Evolutionary conservation across 2,797 vertebrate species (phyloP).

Genomic region (Acanthiza pusilla): DNA sequence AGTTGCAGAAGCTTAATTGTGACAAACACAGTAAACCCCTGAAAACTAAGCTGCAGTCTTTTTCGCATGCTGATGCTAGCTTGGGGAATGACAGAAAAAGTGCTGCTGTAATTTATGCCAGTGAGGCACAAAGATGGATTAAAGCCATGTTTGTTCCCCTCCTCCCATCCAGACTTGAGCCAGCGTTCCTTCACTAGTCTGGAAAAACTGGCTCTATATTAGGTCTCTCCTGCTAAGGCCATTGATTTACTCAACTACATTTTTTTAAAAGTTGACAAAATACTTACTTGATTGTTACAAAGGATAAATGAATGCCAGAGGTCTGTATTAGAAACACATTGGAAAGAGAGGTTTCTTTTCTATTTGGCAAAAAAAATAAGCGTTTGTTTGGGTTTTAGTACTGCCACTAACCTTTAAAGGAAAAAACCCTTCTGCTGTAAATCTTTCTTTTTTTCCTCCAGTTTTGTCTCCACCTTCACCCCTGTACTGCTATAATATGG

Average conservation of each 20-base stretch:
- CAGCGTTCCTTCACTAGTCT: conserved; percentile 11
- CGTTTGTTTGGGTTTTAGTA: conserved; percentile 23
- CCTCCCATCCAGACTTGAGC: conserved; percentile 32
- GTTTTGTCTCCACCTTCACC: not conserved
- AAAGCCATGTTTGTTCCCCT: conserved; percentile 50
- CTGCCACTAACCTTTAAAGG: not conserved
- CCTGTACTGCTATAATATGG: not conserved
- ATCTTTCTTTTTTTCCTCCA: not conserved
- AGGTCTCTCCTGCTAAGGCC: conserved; percentile 48
- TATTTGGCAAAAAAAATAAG: conserved; percentile 10
- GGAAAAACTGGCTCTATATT: conserved; percentile 49
- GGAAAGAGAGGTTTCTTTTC: conserved; percentile 6
- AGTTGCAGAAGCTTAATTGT: conserved; percentile 3
- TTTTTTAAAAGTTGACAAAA: conserved; percentile 45
- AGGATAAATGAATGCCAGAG: conserved; percentile 50
- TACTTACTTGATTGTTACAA: conserved; percentile 41
- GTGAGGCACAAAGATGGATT: conserved; percentile 53
- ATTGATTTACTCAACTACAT: conserved; percentile 55
- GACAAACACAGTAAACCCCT: conserved; percentile 10
- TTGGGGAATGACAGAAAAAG: conserved; percentile 23
- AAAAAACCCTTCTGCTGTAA: not conserved
- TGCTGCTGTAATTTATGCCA: conserved; percentile 55
- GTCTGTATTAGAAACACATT: conserved; percentile 59
- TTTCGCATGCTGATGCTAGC: conserved; percentile 5
- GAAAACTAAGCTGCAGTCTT: conserved; percentile 22